phyloP scores from a whole-genome alignment of 2,797 vertebrate genomes.

The Spinibarbus caldwelli region DNA sequence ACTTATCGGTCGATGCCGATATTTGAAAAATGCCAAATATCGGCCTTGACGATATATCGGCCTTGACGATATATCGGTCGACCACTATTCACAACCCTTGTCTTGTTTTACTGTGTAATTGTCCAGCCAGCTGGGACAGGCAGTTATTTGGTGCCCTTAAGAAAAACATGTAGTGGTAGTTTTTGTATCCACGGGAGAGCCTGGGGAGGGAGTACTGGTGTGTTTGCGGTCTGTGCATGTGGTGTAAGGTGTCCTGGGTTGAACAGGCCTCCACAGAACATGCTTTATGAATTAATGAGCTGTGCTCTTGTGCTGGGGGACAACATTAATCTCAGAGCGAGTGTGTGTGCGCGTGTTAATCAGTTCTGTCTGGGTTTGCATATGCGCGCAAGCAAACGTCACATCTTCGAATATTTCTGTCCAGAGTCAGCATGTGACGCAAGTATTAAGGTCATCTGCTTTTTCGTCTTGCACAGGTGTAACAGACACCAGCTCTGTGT shows the following conservation, averaged over 20 bases:
- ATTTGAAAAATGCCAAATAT: no score
- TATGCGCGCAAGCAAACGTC: background rate
- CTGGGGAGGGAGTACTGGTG: background rate
- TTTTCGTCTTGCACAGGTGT: constrained; percentile 2
- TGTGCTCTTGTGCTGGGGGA: constrained; percentile 7
- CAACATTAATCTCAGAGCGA: background rate
- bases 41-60: no score
- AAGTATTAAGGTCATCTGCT: constrained; percentile 32
- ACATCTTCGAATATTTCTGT: constrained; percentile 22
- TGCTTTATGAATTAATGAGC: constrained; percentile 29
- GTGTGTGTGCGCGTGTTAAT: background rate
- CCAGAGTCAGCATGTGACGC: constrained; percentile 19
- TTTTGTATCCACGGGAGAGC: background rate
- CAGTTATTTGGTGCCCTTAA: constrained; percentile 1
- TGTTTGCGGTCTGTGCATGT: background rate
- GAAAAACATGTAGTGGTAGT: background rate
- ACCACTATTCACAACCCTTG: no score
- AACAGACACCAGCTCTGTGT: background rate
- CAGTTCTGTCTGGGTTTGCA: background rate
- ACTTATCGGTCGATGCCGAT: no score
- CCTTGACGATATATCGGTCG: no score
- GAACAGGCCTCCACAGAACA: constrained; percentile 9
- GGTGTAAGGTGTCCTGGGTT: constrained; percentile 8
- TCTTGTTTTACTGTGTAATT: constrained; percentile 19
- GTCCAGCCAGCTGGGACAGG: constrained; percentile 1